Base-by-base conservation (phyloP, 1,140 invertebrate species). In the Mizuhopecten yessoensis region DNA sequence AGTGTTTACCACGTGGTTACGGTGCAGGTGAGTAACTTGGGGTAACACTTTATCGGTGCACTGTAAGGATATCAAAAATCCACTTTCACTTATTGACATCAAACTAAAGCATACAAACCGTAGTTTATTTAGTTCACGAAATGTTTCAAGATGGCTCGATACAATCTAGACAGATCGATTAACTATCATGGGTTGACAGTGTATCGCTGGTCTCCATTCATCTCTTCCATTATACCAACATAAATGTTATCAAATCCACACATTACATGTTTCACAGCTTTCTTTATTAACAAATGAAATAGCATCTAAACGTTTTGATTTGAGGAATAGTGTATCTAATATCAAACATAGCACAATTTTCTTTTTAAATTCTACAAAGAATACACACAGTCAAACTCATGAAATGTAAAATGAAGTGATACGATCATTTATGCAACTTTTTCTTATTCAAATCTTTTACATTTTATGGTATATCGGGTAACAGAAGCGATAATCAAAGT, bases 101-200 rank as follows among this genome's bases (percentile, higher is more conserved):
- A 5, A 75, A 29, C 5, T 17, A 7, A 1, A 23, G 57, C n/a
- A 75, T n/a, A 75, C 29, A 75, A 75, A 75, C 23, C 29, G 57
- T n/a, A 75, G 57, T 75, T 75, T n/a, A 75, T 75, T 75, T 29
- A 75, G 57, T 75, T 75, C 57, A 75, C 57, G 1, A 17, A 75
- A 29, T n/a, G 9, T 75, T 75, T 75, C 5, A 29, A 29, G 10
- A 20, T 49, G 57, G 57, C 17, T 0, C 7, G 57, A 75, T 75
- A 75, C 1, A n/a, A 75, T 75, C 57, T 75, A 75, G 57, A 29
- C 7, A 29, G 57, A 75, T 75, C n/a, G 57, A 75, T 29, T 75
- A 29, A n/a, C n/a, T 75, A 75, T 29, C 29, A 75, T 1, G 29
- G 11, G 23, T 29, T 75, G 57, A 75, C n/a, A n/a, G 23, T 75